A percentile compares a stretch with the other conserved stretches of the same genome.
Conservation (phyloP, 2,113 vertebrate species). For the Indicator indicator region DNA sequence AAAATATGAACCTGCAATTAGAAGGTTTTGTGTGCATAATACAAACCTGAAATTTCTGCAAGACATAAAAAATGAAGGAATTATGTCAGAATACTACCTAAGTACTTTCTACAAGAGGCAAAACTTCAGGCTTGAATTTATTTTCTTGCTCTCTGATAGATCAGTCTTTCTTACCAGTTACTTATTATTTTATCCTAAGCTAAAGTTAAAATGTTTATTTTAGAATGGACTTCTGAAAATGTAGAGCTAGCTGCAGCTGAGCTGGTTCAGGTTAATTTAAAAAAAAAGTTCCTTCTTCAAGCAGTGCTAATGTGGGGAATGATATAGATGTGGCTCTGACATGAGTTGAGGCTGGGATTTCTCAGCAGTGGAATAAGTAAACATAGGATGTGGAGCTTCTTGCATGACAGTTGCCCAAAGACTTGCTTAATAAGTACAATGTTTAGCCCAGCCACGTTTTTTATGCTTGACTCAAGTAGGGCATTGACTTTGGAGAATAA, state of each 20-base stretch:
- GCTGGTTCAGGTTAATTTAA: not conserved
- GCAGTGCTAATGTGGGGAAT: not conserved
- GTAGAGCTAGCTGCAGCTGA: not conserved
- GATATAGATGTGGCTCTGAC: not conserved
- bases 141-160: not conserved
- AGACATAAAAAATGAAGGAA: not conserved
- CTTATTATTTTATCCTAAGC: not conserved
- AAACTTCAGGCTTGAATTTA: not conserved
- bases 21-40: not conserved
- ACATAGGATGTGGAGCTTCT: not conserved
- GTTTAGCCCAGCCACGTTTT: slow-evolving; percentile 2
- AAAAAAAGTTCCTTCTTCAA: not conserved
- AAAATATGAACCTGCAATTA: not conserved
- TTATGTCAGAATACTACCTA: not conserved
- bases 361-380: not conserved
- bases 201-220: not conserved
- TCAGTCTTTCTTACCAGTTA: rapidly evolving
- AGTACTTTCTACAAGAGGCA: not conserved
- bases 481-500: not conserved
- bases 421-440: not conserved
- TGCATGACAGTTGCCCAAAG: not conserved
- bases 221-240: not conserved
- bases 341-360: not conserved
- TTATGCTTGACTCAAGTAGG: not conserved
- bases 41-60: not conserved